Evolutionary conservation across 2,888 invertebrate genomes (phyloP), one percentile per base, ranked within the genome.

Genomic region (Coecobrya sp.): DNA sequence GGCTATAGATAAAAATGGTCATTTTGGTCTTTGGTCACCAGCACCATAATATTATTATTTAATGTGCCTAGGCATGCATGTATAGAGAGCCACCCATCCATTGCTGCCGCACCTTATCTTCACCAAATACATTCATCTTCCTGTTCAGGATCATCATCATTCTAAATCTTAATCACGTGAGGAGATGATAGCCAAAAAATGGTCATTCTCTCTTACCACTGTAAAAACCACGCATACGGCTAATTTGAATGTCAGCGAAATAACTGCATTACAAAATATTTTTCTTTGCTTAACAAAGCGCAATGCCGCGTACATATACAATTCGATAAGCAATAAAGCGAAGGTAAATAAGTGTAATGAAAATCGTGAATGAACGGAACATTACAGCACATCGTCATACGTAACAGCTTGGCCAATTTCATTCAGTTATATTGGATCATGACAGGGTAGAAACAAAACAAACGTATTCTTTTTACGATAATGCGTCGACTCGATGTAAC

Each of bases 111-210:
- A 52, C 79, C 79, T 79, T 55, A 25, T 27, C 49, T 25, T 27
- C 10, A n/a, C 13, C 27, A 52, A 55, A 79, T n/a, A 11, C 30
- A 79, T 52, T 79, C 79, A 52, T 79, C 79, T 79, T 79, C 79
- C 79, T 79, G 55, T 16, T 79, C 42, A 52, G 52, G 27, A 42
- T 16, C 42, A 45, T 19, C 73, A 8, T 42, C 16, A 73, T 8
- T n/a, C 36, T 2, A 42, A 30, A 76, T 70, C 62, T 62, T 62
- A 62, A 70, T 70, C 36, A 70, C 42, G 19, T 70, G 36, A 16
- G 1, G n/a, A 13, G 13, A 10, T 42, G 70, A 70, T 70, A 70
- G 70, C 70, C 42, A 70, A 70, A 70, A 70, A 70, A 27, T 68
- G 27, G 27, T 25, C 68, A 68, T 7, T 36, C 36, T 36, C 36